Evolutionary conservation across 2,113 vertebrate genomes (phyloP).

Genomic region (Pantherophis guttatus): DNA sequence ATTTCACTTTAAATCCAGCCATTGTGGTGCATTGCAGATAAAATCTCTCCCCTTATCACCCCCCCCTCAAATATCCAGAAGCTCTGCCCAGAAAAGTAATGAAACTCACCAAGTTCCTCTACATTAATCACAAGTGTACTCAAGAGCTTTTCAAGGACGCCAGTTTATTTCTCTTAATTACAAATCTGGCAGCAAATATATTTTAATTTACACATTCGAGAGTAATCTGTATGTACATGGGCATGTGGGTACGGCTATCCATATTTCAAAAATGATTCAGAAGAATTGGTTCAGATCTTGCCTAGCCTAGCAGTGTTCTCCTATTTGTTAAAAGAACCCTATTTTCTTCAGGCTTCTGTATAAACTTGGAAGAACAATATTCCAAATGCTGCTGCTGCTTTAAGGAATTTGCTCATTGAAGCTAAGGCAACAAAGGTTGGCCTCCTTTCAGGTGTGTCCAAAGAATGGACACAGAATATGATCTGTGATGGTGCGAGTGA

Average conservation of each 20-base stretch:
- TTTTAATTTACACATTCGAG: constrained; percentile 10
- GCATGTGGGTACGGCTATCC: background rate
- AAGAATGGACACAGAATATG: background rate
- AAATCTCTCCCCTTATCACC: constrained; percentile 18
- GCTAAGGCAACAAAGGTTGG: background rate
- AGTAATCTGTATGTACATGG: background rate
- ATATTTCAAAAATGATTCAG: background rate
- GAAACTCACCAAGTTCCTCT: constrained; percentile 32
- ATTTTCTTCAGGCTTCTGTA: background rate
- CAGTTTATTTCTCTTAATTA: constrained; percentile 58
- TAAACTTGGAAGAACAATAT: background rate
- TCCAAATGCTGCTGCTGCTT: background rate
- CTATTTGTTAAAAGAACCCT: background rate
- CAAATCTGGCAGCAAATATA: constrained; percentile 29
- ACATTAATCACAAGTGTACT: constrained; percentile 34
- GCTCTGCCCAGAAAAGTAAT: constrained; percentile 15
- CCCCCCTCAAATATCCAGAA: background rate
- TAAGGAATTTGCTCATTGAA: background rate
- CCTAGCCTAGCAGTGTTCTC: background rate
- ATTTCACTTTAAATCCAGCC: background rate
- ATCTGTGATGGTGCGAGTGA: background rate
- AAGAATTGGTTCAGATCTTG: background rate
- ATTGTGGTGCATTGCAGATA: constrained; percentile 51
- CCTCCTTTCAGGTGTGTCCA: background rate
- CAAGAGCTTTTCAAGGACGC: constrained; percentile 35